phyloP scores from a whole-genome alignment of 2,888 invertebrate species.

The Cylindroiulus punctatus region DNA sequence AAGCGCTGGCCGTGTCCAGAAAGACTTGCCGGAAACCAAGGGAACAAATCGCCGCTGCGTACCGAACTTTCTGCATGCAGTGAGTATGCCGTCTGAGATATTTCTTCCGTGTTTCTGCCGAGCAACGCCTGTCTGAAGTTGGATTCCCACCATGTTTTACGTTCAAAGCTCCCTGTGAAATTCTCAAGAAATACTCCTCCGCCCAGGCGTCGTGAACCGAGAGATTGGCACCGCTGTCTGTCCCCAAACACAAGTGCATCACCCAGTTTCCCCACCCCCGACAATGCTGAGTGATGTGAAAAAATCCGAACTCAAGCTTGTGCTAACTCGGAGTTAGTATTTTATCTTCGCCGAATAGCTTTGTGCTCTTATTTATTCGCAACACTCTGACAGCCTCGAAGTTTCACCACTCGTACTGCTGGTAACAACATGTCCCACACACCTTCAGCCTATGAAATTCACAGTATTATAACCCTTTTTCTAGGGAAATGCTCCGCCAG shows the following conservation, averaged over 20 bases:
- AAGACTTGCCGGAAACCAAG: background rate
- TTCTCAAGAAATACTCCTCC: conserved; percentile 11
- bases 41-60: background rate
- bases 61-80: background rate
- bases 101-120: background rate
- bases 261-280: background rate
- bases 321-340: too few species aligned
- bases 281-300: background rate
- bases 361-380: too few species aligned
- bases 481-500: background rate
- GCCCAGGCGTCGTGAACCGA: background rate
- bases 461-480: background rate
- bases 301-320: background rate
- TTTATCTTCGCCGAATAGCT: too few species aligned
- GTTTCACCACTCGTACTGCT: background rate
- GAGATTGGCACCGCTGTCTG: background rate
- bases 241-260: background rate
- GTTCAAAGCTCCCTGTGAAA: conserved; percentile 1
- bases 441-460: background rate
- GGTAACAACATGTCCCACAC: background rate
- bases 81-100: background rate
- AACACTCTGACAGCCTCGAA: too few species aligned
- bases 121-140: background rate
- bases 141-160: background rate
- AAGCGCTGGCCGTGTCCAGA: background rate